Conservation (phyloP, 1,140 invertebrate species). For the Drosophila trapezifrons region DNA sequence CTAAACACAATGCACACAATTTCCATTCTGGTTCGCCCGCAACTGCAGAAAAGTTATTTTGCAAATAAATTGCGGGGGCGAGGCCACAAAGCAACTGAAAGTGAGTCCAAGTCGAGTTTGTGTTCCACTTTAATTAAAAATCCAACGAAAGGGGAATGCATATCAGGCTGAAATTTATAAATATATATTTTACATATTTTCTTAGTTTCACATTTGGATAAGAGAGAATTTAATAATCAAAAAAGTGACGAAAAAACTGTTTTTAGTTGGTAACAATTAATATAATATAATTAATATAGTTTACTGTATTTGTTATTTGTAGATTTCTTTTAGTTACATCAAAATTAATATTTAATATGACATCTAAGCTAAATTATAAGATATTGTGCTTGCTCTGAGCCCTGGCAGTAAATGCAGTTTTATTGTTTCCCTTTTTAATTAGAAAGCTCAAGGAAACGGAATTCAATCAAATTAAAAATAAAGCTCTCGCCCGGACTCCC, state of each 20-base stretch:
- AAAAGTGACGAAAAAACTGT: no score
- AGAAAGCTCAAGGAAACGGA: slow-evolving; percentile 24
- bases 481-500: slow-evolving; percentile 11
- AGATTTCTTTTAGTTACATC: no score
- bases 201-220: no score
- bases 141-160: slow-evolving; percentile 8
- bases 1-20: slow-evolving; percentile 33
- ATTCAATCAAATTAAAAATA: slow-evolving; percentile 57
- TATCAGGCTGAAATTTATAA: not conserved
- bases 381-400: no score
- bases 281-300: no score
- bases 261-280: no score
- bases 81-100: slow-evolving; percentile 28
- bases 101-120: slow-evolving; percentile 17
- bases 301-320: no score
- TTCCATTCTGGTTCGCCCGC: slow-evolving; percentile 21
- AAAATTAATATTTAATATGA: no score
- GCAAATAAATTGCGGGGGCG: slow-evolving; percentile 34
- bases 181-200: no score
- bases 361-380: no score
- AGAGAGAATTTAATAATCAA: no score
- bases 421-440: slow-evolving; percentile 48
- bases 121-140: slow-evolving; percentile 52
- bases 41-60: slow-evolving; percentile 17
- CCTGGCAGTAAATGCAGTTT: not conserved